Evolutionary conservation across 2,113 vertebrate species (phyloP).

Genomic region (Phrynosoma platyrhinos): DNA sequence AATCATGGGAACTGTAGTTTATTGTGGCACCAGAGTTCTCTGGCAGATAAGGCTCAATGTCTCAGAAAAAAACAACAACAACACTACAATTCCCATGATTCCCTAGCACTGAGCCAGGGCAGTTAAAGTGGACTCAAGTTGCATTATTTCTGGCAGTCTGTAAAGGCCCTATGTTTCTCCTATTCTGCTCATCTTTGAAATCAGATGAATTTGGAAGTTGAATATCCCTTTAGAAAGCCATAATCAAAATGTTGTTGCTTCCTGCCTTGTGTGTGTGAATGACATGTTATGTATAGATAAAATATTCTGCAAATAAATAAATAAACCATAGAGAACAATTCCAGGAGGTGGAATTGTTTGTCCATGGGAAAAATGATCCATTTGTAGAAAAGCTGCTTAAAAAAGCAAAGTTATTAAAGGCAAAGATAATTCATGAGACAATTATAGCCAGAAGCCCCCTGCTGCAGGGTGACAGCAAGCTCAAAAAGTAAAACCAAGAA

Average conservation of each 20-base stretch:
- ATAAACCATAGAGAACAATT: not conserved
- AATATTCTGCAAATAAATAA: not conserved
- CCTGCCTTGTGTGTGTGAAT: not conserved
- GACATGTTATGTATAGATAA: not conserved
- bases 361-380: conserved; percentile 1
- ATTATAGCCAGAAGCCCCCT: not conserved
- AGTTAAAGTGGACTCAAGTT: no score
- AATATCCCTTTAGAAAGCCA: not conserved
- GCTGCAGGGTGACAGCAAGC: not conserved
- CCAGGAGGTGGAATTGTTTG: not conserved
- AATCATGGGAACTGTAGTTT: no score
- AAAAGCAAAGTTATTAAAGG: conserved; percentile 24
- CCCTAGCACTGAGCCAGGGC: no score
- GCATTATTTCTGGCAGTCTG: no score
- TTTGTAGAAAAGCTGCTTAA: not conserved
- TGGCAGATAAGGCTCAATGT: no score
- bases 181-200: not conserved
- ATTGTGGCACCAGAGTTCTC: no score
- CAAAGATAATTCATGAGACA: conserved; percentile 26
- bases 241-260: accelerated
- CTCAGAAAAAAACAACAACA: no score
- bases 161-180: not conserved
- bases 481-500: not conserved
- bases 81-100: no score
- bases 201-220: not conserved